Evolutionary conservation across 2,113 vertebrate genomes (phyloP).

Genomic region (Rhynchomys soricoides): DNA sequence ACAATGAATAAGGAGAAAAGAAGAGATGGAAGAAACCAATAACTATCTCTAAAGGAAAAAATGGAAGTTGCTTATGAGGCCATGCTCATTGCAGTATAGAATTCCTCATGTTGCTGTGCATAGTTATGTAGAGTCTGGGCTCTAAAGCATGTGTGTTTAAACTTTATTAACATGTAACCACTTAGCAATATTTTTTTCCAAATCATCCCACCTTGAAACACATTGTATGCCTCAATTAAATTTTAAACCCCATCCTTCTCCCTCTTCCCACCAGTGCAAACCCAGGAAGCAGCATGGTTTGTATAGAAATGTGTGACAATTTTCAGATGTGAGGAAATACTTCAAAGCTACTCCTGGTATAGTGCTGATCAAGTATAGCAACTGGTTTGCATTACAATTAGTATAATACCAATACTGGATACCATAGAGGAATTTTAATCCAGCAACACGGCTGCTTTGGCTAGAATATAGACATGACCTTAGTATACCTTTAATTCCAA

Average conservation of each 20-base stretch:
- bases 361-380: background rate
- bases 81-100: background rate
- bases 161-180: conserved; percentile 40
- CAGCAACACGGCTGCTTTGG: too few relatives aligned
- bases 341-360: background rate
- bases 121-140: background rate
- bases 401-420: background rate
- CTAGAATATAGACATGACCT: too few relatives aligned
- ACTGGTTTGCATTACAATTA: background rate
- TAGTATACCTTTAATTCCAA: too few relatives aligned
- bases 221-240: background rate
- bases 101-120: background rate
- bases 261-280: background rate
- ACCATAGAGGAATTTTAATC: too few relatives aligned
- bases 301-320: background rate
- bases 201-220: background rate
- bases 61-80: background rate
- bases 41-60: background rate
- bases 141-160: background rate
- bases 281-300: background rate
- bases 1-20: rapidly evolving
- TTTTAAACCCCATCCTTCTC: background rate
- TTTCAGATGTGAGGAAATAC: background rate
- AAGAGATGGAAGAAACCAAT: background rate
- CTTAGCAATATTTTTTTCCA: conserved; percentile 8